phyloP scores from a whole-genome alignment of 2,797 vertebrate genomes.

The Anas flavirostris region DNA sequence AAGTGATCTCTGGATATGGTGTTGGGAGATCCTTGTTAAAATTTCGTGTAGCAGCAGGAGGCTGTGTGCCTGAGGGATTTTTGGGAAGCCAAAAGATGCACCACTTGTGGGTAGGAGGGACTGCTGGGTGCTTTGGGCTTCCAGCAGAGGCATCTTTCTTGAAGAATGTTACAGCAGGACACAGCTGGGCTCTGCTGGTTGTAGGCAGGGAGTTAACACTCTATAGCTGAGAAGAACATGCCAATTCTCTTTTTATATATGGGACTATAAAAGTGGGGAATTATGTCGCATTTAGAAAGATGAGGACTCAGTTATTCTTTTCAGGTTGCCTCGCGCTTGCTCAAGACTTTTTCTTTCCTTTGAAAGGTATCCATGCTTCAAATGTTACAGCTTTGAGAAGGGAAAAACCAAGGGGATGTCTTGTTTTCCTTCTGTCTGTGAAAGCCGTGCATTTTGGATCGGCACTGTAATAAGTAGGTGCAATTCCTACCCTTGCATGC shows the following conservation, averaged over 20 bases:
- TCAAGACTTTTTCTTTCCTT: not conserved
- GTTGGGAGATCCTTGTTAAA: conserved; percentile 52
- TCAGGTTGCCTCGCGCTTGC: not conserved
- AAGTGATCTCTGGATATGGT: conserved; percentile 80
- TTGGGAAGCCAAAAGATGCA: not conserved
- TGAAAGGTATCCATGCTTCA: not conserved
- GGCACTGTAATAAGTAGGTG: not conserved
- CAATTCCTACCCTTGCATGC: not conserved
- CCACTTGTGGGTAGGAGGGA: conserved; percentile 28
- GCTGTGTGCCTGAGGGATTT: not conserved
- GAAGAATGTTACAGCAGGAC: not conserved
- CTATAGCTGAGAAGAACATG: not conserved
- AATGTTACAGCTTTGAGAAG: not conserved
- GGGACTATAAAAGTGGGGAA: not conserved
- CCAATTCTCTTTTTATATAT: not conserved
- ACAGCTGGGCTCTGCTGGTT: not conserved
- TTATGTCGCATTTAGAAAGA: not conserved
- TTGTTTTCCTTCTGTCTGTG: not conserved
- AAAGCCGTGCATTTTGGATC: not conserved
- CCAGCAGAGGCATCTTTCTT: not conserved
- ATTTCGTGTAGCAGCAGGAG: conserved; percentile 38
- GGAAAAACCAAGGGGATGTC: not conserved
- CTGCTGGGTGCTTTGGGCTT: not conserved
- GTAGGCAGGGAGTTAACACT: not conserved
- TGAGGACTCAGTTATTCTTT: not conserved